Base-by-base conservation (phyloP, 2,888 invertebrate genomes). In the Scaptomyza tumidula region DNA sequence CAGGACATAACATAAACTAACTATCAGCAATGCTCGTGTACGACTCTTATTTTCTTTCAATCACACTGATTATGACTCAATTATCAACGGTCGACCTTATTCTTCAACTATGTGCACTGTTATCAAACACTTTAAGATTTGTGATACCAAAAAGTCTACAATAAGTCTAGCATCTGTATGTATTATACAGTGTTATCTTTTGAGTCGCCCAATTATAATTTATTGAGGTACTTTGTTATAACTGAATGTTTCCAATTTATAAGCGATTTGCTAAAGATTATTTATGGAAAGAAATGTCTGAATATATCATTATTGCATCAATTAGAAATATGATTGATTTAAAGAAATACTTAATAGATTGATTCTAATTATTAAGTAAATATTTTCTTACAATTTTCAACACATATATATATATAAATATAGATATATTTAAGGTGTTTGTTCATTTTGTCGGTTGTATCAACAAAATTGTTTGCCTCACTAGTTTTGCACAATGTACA, bases 241-340 rank as follows among this genome's bases (percentile, higher is more conserved):
- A 44, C 29, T 27, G 31, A 56, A 53, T 49, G 48, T 43, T 31
- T 10, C 1, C 53, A 63, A 53, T 70, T 53, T 43, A 52, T 29
- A 33, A 55, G 33, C 31, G 55, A 67, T 55, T 71, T 65, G 14
- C 2, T 9, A 13, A 9, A 24, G 19, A 19, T 19, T 19, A 9
- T 14, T 41, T 66, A 45, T 31, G 16, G 27, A 45, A 19, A 43
- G 19, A 56, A 33, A 19, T 56, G 66, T 41, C 59, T 19, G 9
- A 9, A 31, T 31, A 4, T 37, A 56, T 66, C 39, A 60, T 60
- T 43, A 49, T 39, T 35, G 1, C 6, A 24, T 27, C n/a, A 24
- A 35, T 4, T 14, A 2, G 31, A 62, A 37, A 37, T 33, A 55
- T 59, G 67, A 59, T 72, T 31, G 45, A 66, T 39, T 27, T 9